Base-by-base conservation (phyloP, 1,140 invertebrate genomes). In the Ditylenchus dipsaci region DNA sequence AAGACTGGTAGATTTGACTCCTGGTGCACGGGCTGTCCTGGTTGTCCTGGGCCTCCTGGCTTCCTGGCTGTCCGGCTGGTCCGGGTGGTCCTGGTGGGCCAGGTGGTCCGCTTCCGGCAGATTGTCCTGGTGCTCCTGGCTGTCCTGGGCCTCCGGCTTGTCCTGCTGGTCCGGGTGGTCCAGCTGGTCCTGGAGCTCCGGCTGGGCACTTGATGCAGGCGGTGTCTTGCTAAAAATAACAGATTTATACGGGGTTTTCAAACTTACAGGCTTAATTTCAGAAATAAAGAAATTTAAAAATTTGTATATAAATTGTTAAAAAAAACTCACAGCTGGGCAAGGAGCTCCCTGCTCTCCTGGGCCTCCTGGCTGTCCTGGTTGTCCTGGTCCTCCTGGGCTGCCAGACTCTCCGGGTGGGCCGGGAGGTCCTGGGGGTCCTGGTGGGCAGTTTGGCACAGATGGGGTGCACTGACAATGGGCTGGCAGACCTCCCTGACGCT, bases 401-500 rank as follows among this genome's bases (percentile, higher is more conserved):
- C 67, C 67, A 11, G 42, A 30, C 5, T 67, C 58, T 23, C 67
- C 67, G 19, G 59, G 76, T 1, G 71, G 62, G 5, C 76, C 76
- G 19, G 71, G 65, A 27, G 65, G 27, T n/a, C 68, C 65, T 33
- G 59, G 76, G 0, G 71, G 56, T 8, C 76, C 76, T 30, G 71
- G 65, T 29, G 65, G 27, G 23, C 68, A 70, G 5, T 23, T 61
- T 1, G 59, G 59, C 66, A 23, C 19, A 21, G 70, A 13, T 1
- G 73, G 73, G 8, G 21, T 53, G 45, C 77, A 76, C 23, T 69
- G 65, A 67, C 75, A 76, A n/a, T 62, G 61, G 19, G 73, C 63
- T 1, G 77, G 77, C 0, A 74, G 59, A 23, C 72, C 70, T 19
- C 49, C 49, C 43, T 78, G 72, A 59, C 76, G 69, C 63, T 76